A percentile compares a stretch with the other conserved stretches of the same genome.
These are phyloP conservation scores for Istiophorus platypterus DNA, from an alignment of 2,113 vertebrate species.

Conservation along the genomic window DNA sequence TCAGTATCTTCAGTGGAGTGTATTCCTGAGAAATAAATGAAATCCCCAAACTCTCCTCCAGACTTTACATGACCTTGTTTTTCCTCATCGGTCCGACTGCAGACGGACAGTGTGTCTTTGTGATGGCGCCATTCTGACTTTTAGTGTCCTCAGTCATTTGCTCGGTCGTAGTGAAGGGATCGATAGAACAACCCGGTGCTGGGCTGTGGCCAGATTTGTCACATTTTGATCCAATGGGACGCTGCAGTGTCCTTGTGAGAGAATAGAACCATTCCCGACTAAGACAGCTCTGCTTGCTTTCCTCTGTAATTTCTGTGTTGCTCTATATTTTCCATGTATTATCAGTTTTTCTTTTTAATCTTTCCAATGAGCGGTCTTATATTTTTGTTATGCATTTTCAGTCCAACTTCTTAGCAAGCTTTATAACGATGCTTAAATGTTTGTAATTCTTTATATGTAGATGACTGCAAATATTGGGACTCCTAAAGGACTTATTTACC, in stretches of 20 bases:
- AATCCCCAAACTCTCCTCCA: conserved; percentile 1
- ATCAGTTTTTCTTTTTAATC: too few relatives aligned
- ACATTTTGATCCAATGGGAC: conserved; percentile 15
- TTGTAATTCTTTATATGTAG: background rate
- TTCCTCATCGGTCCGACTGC: conserved; percentile 35
- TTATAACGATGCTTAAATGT: too few relatives aligned
- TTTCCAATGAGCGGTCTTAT: background rate
- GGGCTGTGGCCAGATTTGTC: conserved; percentile 24
- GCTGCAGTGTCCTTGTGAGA: conserved; percentile 21
- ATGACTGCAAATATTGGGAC: background rate
- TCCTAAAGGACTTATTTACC: background rate
- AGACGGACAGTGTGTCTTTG: conserved; percentile 21
- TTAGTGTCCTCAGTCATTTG: conserved; percentile 36
- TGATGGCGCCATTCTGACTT: conserved; percentile 26
- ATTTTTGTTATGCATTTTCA: background rate
- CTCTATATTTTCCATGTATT: background rate
- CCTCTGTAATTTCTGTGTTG: background rate
- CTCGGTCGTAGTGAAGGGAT: background rate
- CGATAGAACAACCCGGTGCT: conserved; percentile 27
- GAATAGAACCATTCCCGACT: background rate
- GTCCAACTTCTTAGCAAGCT: background rate
- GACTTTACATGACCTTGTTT: conserved; percentile 26
- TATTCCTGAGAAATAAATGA: background rate
- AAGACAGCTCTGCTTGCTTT: background rate
- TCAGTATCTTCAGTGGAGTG: background rate